Evolutionary conservation across 2,113 vertebrate species (phyloP).

Genomic region (Alaudala cheleensis): DNA sequence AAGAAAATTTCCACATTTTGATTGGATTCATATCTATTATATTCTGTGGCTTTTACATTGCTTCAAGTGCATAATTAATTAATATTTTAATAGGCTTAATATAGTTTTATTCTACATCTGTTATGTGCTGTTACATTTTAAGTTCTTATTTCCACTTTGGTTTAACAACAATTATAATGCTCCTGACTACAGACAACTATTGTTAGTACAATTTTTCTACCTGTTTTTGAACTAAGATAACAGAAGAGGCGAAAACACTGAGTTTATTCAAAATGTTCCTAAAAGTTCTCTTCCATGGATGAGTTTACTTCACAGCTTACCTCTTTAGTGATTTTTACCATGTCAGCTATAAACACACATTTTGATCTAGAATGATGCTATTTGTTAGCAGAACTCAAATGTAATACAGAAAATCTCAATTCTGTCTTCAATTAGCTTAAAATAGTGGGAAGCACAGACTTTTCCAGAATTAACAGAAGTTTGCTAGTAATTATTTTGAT

Average conservation of each 20-base stretch:
- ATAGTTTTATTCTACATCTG: not conserved
- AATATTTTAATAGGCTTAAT: not conserved
- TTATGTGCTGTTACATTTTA: not conserved
- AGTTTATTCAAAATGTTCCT: not conserved
- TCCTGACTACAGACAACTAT: not conserved
- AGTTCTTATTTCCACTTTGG: not conserved
- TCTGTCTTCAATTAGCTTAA: not conserved
- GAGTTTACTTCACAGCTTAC: not conserved
- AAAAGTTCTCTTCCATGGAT: not conserved
- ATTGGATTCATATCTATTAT: not conserved
- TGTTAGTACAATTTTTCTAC: not conserved
- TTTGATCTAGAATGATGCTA: not conserved
- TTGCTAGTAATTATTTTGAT: not conserved
- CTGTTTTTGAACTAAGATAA: not conserved
- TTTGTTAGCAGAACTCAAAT: not conserved
- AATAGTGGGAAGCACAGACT: not conserved
- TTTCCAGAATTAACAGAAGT: not conserved
- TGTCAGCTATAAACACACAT: accelerated
- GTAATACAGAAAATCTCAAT: not conserved
- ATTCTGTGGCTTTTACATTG: not conserved
- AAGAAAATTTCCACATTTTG: not conserved
- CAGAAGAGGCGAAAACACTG: not conserved
- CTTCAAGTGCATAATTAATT: not conserved
- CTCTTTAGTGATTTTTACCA: not conserved
- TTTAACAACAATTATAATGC: not conserved